A percentile compares a stretch with the other conserved stretches of the same genome.
Conservation (phyloP, 1,140 invertebrate genomes). For the Orchesella cincta region DNA sequence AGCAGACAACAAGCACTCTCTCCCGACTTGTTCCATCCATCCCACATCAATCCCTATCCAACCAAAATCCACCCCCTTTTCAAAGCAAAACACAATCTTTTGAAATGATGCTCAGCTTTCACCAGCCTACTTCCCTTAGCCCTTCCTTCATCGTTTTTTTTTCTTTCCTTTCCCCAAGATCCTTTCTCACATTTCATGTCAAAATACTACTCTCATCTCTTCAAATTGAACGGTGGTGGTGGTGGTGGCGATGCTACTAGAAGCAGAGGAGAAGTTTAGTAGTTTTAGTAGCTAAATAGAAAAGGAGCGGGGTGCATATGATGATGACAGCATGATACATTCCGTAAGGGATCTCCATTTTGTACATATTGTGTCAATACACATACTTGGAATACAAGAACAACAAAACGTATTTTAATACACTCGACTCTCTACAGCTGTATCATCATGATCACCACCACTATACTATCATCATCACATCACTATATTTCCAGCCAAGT, state of each 20-base stretch:
- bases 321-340: conserved; percentile 15
- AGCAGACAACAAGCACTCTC: background rate
- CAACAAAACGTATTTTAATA: no score
- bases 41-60: conserved; percentile 21
- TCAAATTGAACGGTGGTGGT: background rate
- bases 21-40: background rate
- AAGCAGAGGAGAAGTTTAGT: no score
- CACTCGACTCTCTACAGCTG: background rate
- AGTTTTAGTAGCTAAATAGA: background rate
- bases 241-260: background rate
- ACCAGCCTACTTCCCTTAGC: conserved; percentile 23
- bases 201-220: background rate
- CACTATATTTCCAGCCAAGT: conserved; percentile 9
- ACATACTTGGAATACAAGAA: no score
- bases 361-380: background rate
- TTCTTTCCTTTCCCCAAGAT: conserved; percentile 21
- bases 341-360: background rate
- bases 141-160: conserved; percentile 18
- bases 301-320: background rate
- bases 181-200: conserved; percentile 27
- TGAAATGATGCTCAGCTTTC: background rate
- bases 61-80: conserved; percentile 24
- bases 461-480: background rate
- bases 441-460: background rate
- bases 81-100: background rate